phyloP scores from a whole-genome alignment of 2,888 invertebrate genomes.

The Magallana nippona region DNA sequence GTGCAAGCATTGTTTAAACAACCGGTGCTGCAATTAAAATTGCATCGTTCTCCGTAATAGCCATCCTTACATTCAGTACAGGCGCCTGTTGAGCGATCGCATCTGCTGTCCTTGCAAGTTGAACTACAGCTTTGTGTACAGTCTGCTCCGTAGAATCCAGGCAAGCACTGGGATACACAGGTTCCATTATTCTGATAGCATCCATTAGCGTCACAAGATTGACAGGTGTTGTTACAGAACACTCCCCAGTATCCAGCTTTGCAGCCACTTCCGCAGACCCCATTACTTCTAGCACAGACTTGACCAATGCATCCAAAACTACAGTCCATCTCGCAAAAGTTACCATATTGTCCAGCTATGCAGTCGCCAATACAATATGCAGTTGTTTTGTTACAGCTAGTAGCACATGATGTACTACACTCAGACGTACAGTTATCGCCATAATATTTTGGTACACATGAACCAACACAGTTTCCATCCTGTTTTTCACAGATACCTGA shows the following conservation, averaged over 20 bases:
- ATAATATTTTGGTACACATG: constrained; percentile 41
- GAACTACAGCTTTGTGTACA: constrained; percentile 37
- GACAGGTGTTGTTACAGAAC: constrained; percentile 37
- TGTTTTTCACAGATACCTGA: constrained; percentile 30
- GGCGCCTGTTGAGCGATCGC: constrained; percentile 35
- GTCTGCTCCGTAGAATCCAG: constrained; percentile 12
- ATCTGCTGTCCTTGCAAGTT: constrained; percentile 20
- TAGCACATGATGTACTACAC: constrained; percentile 33
- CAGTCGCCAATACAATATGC: constrained; percentile 41
- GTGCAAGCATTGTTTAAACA: constrained; percentile 42
- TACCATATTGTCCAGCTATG: constrained; percentile 39
- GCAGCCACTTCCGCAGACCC: constrained; percentile 40
- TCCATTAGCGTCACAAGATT: constrained; percentile 20
- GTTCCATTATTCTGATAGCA: constrained; percentile 38
- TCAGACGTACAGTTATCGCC: constrained; percentile 34
- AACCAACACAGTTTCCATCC: constrained; percentile 37
- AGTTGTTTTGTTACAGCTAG: constrained; percentile 39
- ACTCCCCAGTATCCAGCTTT: constrained; percentile 36
- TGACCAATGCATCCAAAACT: constrained; percentile 36
- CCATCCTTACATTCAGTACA: constrained; percentile 45
- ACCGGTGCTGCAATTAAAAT: constrained; percentile 29
- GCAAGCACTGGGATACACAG: constrained; percentile 23
- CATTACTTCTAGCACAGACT: constrained; percentile 11
- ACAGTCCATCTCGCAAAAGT: constrained; percentile 38
- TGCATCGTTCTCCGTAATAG: constrained; percentile 40